Percentiles rank a stretch among this genome's conserved stretches.
Evolutionary conservation across 2,113 vertebrate species (phyloP).

Genomic region (Hystrix brachyura): DNA sequence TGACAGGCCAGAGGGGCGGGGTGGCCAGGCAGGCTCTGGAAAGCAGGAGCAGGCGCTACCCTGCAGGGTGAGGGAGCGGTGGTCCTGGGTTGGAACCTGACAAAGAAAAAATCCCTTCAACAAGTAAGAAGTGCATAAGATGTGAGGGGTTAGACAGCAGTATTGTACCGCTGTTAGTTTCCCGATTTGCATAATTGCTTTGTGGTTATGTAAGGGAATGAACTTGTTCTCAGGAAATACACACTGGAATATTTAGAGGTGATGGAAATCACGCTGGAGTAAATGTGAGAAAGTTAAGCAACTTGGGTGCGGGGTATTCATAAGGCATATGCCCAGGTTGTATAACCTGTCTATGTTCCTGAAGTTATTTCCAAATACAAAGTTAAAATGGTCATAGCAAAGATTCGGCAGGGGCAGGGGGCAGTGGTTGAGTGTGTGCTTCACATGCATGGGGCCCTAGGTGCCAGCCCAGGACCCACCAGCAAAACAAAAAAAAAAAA

Average conservation of each 20-base stretch:
- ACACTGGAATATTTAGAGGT: neutral
- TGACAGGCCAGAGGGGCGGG: neutral
- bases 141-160: neutral
- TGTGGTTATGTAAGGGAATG: neutral
- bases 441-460: too few relatives aligned
- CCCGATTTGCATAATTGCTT: neutral
- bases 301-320: neutral
- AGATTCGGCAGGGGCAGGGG: too few relatives aligned
- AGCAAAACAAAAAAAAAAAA: neutral
- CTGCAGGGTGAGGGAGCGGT: neutral
- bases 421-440: neutral
- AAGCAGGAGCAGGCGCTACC: neutral
- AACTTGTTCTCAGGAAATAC: neutral
- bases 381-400: neutral
- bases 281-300: neutral
- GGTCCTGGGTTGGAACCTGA: neutral
- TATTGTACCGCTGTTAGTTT: neutral
- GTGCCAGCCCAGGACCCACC: too few relatives aligned
- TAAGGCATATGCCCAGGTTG: neutral
- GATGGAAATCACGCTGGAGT: neutral
- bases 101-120: neutral
- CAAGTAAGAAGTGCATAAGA: neutral
- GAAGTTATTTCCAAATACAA: neutral
- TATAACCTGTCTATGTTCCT: neutral
- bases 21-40: neutral